Base-by-base conservation (phyloP, 1,140 invertebrate species). In the Eulimnadia texana region DNA sequence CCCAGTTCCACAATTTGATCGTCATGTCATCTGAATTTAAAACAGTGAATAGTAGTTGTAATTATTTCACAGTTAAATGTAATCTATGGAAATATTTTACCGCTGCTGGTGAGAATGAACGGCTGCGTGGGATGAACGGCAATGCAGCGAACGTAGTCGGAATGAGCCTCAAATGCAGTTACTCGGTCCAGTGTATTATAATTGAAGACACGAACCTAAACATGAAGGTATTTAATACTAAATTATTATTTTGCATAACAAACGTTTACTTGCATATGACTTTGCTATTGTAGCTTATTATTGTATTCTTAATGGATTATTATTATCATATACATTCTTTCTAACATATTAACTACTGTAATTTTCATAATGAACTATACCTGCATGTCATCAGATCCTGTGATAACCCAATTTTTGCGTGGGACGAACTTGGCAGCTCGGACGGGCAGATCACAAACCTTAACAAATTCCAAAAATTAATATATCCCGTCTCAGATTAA, bases 1-100 rank as follows among this genome's bases (percentile, higher is more conserved):
- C 96, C 96, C 96, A 99, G 73, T 99, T 98, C 97, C 97, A 99
- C 25, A 99, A 73, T 75, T 99, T 99, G 54, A 99, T 98, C 24
- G 92, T 76, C 88, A 99, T 94, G 71, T 99, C 97, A 82, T 99
- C 93, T 93, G 72, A 24, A 76, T 74, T 70, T 62, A 28, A 60
- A 59, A 57, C 23, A 51, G 52, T 27, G 16, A 33, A 60, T 23
- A 64, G 9, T 22, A n/a, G 19, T 27, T 19, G 2, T 9, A 3
- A 47, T 42, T 24, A 63, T 16, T 16, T 22, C n/a, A 56, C 16
- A 67, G 33, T 63, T n/a, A 58, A 71, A 68, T 49, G 60, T 60
- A 23, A 6, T 20, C 27, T 64, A 77, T 82, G 74, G 6, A 6
- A 42, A 42, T 9, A 42, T 16, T 6, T 42, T 74, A 94, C 92